Conservation (phyloP, 2,888 invertebrate genomes). For the Nebria brevicollis region DNA sequence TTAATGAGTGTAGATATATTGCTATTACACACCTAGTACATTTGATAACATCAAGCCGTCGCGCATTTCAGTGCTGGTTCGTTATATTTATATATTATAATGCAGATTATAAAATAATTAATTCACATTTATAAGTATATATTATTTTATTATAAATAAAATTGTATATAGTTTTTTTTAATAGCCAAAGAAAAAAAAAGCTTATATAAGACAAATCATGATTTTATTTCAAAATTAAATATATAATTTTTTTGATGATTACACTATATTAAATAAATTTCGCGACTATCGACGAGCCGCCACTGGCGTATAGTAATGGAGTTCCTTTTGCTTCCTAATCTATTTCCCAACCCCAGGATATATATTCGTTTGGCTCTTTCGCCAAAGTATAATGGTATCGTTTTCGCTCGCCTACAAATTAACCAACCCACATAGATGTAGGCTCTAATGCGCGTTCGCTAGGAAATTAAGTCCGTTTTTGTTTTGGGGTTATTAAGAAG, state of each 20-base stretch:
- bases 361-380: neutral
- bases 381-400: neutral
- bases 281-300: neutral
- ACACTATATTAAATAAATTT: neutral
- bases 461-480: slow-evolving; percentile 32
- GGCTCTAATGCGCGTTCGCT: neutral
- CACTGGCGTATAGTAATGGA: neutral
- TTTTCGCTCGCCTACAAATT: neutral
- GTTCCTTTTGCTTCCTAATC: neutral
- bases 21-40: slow-evolving; percentile 34
- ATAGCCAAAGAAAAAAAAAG: no score
- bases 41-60: slow-evolving; percentile 11
- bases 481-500: slow-evolving; percentile 31
- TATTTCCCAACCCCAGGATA: neutral
- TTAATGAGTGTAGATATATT: slow-evolving; percentile 36
- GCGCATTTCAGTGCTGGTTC: neutral
- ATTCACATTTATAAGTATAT: no score
- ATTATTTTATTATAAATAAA: no score
- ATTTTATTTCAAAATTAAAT: no score
- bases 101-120: no score
- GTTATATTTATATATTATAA: neutral
- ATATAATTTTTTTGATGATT: no score
- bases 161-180: no score
- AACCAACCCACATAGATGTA: neutral
- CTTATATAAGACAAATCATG: no score